Base-by-base conservation (phyloP, 2,797 vertebrate species). In the Melanotaenia parkinsoni region DNA sequence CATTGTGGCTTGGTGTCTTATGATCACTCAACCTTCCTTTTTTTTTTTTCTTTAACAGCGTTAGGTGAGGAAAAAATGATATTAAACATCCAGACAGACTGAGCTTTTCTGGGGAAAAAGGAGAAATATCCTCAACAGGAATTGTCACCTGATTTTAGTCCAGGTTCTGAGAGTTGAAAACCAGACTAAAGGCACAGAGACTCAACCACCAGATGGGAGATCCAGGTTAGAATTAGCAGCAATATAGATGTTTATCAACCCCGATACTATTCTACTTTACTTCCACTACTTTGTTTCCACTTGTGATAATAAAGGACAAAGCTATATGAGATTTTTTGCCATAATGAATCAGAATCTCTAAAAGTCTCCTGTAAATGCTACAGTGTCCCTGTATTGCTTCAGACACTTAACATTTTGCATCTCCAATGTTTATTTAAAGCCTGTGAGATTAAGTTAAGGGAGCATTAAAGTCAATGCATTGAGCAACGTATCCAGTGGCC, bases 401-500 rank as follows among this genome's bases (percentile, higher is more conserved):
- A 57, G 26, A 61, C 16, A 37, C 32, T 54, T 18, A 4, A 10
- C 9, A 67, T 10, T 1, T n/a, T 5, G 12, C 22, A n/a, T 61
- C 18, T 24, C n/a, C 43, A 9, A 45, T 16, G 40, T 45, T 16
- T 10, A 18, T 47, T 47, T 47, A 47, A 37, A 24, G 57, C 65
- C 67, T 70, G 33, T 40, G 68, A 67, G 73, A 70, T 77, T 20
- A 84, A 33, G 81, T 87, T 82, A 80, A 86, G 76, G 89, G 85
- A 87, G 86, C 79, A 85, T 88, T 83, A 82, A 85, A 87, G 70
- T 73, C 43, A 82, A 85, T 12, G 53, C 69, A 87, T 93, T 93
- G 87, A 89, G 92, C 90, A 93, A 93, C 78, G 67, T 28, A 30
- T 88, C 79, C 83, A 92, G 88, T 87, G 68, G 83, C 76, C 63